Conservation (phyloP, 2,113 vertebrate genomes). For the Uria lomvia region DNA sequence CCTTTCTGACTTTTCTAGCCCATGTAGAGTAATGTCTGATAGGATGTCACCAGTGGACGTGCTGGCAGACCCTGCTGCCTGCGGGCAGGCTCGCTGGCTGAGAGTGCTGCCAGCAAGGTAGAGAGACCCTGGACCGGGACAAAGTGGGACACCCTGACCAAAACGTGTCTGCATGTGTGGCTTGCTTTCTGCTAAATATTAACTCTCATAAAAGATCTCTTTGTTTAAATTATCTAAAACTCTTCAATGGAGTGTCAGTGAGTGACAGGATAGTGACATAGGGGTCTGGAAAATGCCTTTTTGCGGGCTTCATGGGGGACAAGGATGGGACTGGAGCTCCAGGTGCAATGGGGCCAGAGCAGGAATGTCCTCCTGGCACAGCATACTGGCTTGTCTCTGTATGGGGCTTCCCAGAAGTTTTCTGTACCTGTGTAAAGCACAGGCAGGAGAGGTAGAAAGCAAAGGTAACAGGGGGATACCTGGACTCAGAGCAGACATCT, state of each 20-base stretch:
- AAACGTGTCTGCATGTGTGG: neutral
- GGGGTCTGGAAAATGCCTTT: neutral
- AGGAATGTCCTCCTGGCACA: accelerated
- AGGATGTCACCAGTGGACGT: accelerated
- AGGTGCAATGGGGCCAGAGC: neutral
- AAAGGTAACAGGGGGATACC: neutral
- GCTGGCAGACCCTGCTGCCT: neutral
- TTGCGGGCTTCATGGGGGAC: neutral
- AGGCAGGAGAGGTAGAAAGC: neutral
- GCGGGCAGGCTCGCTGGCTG: neutral
- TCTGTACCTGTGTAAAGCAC: neutral
- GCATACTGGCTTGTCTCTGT: neutral
- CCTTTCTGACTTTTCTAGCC: neutral
- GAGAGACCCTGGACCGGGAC: too few species aligned
- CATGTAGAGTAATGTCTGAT: neutral
- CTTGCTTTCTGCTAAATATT: neutral
- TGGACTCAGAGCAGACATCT: neutral
- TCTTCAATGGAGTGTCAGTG: neutral
- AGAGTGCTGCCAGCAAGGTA: neutral
- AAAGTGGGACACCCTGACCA: neutral
- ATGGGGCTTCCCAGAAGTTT: neutral
- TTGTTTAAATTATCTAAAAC: neutral
- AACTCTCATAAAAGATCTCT: neutral
- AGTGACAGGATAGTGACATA: neutral
- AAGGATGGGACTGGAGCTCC: neutral